phyloP scores from a whole-genome alignment of 1,140 invertebrate genomes.

The Tetranychus urticae region DNA sequence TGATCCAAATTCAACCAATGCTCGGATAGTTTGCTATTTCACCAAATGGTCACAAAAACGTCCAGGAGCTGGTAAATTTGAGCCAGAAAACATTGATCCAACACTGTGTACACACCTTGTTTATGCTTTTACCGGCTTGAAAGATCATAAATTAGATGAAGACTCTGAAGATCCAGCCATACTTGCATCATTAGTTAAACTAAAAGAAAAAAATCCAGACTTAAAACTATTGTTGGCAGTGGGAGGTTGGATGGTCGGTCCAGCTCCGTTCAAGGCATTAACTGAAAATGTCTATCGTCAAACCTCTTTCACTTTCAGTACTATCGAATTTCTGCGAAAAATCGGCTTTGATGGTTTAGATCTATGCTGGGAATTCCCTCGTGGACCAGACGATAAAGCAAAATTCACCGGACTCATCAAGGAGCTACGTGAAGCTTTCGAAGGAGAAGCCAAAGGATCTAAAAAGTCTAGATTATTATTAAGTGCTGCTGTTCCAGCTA shows the following conservation, averaged over 20 bases:
- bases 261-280: constrained; percentile 53
- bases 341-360: constrained; percentile 86
- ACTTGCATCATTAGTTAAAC: constrained; percentile 31
- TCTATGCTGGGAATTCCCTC: constrained; percentile 87
- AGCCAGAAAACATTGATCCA: constrained; percentile 61
- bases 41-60: constrained; percentile 82
- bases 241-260: constrained; percentile 81
- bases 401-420: constrained; percentile 18
- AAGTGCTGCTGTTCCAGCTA: constrained; percentile 70
- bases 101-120: constrained; percentile 70
- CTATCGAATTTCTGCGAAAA: constrained; percentile 69
- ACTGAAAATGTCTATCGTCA: constrained; percentile 54
- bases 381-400: constrained; percentile 48
- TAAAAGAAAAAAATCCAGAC: constrained; percentile 68
- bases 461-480: constrained; percentile 47
- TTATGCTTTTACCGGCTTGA: constrained; percentile 60
- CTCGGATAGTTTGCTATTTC: constrained; percentile 59
- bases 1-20: constrained; percentile 9
- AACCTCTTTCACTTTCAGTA: constrained; percentile 83
- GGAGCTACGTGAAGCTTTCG: constrained; percentile 63
- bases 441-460: constrained; percentile 56
- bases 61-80: constrained; percentile 56
- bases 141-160: constrained; percentile 48
- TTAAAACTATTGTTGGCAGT: constrained; percentile 72
- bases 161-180: constrained; percentile 38